Evolutionary conservation across 2,797 vertebrate genomes (phyloP).

Genomic region (Coregonus suidteri): DNA sequence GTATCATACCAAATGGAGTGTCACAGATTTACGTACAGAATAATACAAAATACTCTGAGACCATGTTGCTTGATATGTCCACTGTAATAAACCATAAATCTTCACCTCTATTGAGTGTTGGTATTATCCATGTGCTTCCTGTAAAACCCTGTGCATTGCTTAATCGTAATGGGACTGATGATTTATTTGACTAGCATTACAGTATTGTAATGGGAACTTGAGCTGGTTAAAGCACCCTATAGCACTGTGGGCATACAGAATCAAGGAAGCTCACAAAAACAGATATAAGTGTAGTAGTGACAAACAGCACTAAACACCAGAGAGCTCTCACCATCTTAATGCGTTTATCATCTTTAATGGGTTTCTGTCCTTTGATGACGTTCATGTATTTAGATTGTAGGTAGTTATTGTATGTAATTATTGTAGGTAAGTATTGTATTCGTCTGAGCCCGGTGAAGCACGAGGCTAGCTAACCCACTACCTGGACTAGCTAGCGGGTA

Average conservation of each 20-base stretch:
- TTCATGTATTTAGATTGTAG: not conserved
- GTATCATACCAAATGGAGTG: too few relatives aligned
- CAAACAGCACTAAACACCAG: too few relatives aligned
- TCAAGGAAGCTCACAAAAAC: conserved; percentile 15
- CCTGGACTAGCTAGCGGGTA: too few relatives aligned
- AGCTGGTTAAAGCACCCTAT: too few relatives aligned
- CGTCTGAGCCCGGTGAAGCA: too few relatives aligned
- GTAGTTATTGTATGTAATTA: too few relatives aligned
- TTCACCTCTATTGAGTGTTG: not conserved
- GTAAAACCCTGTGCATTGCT: not conserved
- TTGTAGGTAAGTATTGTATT: too few relatives aligned
- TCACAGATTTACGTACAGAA: too few relatives aligned
- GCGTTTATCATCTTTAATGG: conserved; percentile 52
- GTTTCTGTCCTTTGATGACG: conserved; percentile 38
- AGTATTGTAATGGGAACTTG: not conserved
- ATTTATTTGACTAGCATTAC: not conserved
- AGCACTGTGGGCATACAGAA: too few relatives aligned
- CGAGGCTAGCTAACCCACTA: too few relatives aligned
- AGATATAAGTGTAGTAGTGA: conserved; percentile 16
- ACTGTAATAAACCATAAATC: not conserved
- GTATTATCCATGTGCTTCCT: not conserved
- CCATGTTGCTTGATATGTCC: too few relatives aligned
- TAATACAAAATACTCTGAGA: too few relatives aligned
- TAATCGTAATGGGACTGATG: not conserved
- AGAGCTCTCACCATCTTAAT: conserved; percentile 14